phyloP scores from a whole-genome alignment of 2,797 vertebrate genomes.

The Hippopotamyrus pictus region DNA sequence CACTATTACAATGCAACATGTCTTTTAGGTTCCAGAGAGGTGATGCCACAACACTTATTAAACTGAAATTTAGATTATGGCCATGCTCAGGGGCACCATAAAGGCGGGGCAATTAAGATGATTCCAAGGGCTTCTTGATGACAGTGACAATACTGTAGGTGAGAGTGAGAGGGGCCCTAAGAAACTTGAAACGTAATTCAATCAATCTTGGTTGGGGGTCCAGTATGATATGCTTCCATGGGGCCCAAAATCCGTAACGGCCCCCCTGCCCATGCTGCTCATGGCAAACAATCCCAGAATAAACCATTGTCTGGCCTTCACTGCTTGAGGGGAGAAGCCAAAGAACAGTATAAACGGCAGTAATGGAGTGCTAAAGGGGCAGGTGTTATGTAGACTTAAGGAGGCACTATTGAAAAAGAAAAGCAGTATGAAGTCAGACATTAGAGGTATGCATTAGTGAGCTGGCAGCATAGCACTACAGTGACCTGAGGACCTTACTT shows the following conservation, averaged over 20 bases:
- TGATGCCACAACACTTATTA: not conserved
- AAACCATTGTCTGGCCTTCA: not conserved
- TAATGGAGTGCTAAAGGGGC: not conserved
- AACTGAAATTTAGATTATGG: not conserved
- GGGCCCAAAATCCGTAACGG: not conserved
- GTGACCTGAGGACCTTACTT: constrained; percentile 65
- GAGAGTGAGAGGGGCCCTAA: not conserved
- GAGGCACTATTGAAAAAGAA: not conserved
- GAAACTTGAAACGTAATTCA: not conserved
- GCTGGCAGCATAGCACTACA: not conserved
- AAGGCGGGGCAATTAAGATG: not conserved
- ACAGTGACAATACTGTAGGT: not conserved
- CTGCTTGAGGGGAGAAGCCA: not conserved
- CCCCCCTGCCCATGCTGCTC: not conserved
- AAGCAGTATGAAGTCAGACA: not conserved
- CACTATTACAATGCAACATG: not conserved
- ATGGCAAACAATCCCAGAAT: not conserved
- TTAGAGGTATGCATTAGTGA: not conserved
- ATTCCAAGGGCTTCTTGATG: not conserved
- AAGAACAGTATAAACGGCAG: not conserved
- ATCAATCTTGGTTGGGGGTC: not conserved
- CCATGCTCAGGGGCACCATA: not conserved
- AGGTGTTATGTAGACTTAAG: not conserved
- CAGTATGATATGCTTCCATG: not conserved
- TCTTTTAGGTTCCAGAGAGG: not conserved